Evolutionary conservation across 2,797 vertebrate species (phyloP).

Genomic region (Margarornis squamiger): DNA sequence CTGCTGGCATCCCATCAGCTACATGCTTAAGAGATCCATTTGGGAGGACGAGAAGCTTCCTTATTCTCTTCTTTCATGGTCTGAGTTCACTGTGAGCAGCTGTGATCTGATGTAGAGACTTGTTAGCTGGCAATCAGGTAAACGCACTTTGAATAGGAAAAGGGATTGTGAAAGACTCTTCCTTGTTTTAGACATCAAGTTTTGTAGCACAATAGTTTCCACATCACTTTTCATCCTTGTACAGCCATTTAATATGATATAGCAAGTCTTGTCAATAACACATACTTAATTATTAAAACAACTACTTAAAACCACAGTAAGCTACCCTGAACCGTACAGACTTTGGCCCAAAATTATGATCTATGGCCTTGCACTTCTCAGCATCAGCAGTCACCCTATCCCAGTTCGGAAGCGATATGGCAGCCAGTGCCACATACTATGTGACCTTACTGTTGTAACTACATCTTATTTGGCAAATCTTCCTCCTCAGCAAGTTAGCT

Average conservation of each 20-base stretch:
- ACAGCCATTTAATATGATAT: neutral
- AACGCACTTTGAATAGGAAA: neutral
- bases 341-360: neutral
- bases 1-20: neutral
- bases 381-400: neutral
- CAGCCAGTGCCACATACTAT: accelerated
- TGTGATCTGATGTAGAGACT: neutral
- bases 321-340: accelerated
- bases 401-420: accelerated
- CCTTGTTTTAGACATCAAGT: neutral
- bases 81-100: neutral
- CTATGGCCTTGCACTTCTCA: neutral
- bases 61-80: neutral
- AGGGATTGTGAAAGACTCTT: neutral
- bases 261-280: neutral
- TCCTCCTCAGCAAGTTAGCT: neutral
- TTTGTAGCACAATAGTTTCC: neutral
- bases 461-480: accelerated
- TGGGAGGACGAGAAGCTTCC: neutral
- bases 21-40: neutral
- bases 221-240: neutral
- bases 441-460: neutral
- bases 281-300: neutral
- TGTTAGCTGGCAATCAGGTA: neutral
- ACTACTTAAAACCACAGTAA: neutral